phyloP scores from a whole-genome alignment of 2,797 vertebrate species.

The Tamandua tetradactyla region DNA sequence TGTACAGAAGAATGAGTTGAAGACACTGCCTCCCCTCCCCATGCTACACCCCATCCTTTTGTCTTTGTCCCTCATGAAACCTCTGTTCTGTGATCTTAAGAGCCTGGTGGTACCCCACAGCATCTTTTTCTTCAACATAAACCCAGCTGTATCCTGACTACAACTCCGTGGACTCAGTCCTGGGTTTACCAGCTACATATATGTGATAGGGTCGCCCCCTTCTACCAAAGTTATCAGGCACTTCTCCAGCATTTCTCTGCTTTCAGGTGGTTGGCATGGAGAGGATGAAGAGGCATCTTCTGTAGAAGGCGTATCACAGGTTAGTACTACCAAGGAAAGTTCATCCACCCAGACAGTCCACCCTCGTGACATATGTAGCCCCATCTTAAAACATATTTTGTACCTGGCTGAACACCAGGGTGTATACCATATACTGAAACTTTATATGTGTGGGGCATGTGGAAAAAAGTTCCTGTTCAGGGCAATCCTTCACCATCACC shows the following conservation, averaged over 20 bases:
- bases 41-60: background rate
- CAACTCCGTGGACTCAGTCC: background rate
- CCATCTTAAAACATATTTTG: slow-evolving; percentile 52
- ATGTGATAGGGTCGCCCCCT: background rate
- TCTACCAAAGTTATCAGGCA: background rate
- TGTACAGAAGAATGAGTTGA: background rate
- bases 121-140: background rate
- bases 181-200: background rate
- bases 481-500: background rate
- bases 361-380: slow-evolving; percentile 39
- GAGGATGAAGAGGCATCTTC: slow-evolving; percentile 17
- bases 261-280: slow-evolving; percentile 43
- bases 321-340: background rate
- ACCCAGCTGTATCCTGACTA: background rate
- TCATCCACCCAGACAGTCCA: background rate
- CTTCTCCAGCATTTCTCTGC: background rate
- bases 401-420: background rate
- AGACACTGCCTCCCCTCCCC: background rate
- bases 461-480: slow-evolving; percentile 30
- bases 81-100: background rate
- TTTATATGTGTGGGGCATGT: slow-evolving; percentile 15
- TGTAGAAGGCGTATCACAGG: background rate
- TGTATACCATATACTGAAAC: background rate
- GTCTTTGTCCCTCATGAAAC: background rate
- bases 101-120: background rate